These are phyloP conservation scores for Rhegmatorhina hoffmannsi DNA, from an alignment of 2,113 vertebrate genomes.

Conservation along the genomic window DNA sequence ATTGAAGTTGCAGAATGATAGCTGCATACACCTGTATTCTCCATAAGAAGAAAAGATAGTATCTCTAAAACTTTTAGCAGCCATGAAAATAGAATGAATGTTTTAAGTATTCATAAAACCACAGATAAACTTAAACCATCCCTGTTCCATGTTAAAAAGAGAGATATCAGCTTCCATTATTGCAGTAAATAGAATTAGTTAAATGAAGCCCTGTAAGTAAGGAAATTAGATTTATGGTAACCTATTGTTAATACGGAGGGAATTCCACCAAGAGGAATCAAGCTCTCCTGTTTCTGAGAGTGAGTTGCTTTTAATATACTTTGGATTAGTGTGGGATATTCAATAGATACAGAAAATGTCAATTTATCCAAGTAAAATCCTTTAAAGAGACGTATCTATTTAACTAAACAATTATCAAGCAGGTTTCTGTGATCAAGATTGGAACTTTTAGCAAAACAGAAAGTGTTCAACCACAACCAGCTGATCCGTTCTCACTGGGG, in stretches of 20 bases:
- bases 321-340: background rate
- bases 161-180: background rate
- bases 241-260: background rate
- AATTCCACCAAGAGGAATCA: background rate
- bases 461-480: background rate
- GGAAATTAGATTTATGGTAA: background rate
- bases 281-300: background rate
- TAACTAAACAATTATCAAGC: background rate
- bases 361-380: background rate
- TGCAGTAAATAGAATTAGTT: background rate
- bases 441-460: background rate
- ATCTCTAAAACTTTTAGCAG: background rate
- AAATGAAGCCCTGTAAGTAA: background rate
- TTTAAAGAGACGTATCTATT: background rate
- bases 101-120: background rate
- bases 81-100: background rate
- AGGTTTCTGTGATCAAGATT: background rate
- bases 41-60: background rate
- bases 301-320: background rate
- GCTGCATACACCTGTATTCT: background rate
- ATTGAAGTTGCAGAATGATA: background rate
- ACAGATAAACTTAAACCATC: background rate
- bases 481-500: background rate
- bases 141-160: background rate
- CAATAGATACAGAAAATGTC: background rate